These are phyloP conservation scores for Electrophaes corylata DNA, from an alignment of 2,888 invertebrate genomes.

Conservation along the genomic window DNA sequence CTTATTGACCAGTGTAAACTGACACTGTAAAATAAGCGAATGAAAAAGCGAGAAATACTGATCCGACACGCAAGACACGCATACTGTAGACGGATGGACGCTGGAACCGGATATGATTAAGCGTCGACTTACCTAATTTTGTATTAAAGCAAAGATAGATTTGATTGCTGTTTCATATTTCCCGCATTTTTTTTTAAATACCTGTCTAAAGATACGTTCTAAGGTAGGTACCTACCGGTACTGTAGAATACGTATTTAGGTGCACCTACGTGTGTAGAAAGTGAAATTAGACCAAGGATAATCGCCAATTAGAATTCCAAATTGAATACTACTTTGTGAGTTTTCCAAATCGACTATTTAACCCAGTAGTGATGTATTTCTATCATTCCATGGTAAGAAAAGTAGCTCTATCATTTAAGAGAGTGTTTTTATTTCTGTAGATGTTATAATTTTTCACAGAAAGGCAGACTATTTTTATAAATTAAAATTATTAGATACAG, in stretches of 20 bases:
- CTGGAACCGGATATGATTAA: no score
- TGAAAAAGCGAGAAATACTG: no score
- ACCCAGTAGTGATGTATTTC: not conserved
- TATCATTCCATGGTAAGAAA: conserved; percentile 14
- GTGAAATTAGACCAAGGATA: conserved; percentile 11
- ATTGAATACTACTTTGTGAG: conserved; percentile 1
- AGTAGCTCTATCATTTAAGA: conserved; percentile 5
- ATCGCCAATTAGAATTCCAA: conserved; percentile 1
- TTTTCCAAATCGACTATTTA: conserved; percentile 16
- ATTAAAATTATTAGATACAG: conserved; percentile 1
- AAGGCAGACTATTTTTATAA: conserved; percentile 7
- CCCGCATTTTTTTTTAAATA: no score
- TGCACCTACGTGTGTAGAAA: conserved; percentile 6
- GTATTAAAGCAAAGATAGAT: not conserved
- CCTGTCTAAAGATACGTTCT: not conserved
- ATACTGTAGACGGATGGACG: no score
- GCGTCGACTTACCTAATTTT: not conserved
- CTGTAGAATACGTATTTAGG: conserved; percentile 1
- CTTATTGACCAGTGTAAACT: no score
- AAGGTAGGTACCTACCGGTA: conserved; percentile 1
- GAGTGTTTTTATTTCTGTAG: conserved; percentile 8
- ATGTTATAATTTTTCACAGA: conserved; percentile 6
- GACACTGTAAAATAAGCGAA: no score
- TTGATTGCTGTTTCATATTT: not conserved
- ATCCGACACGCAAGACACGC: no score